Percentiles rank a stretch among this genome's conserved stretches.
Evolutionary conservation across 2,113 vertebrate species (phyloP).

Genomic region (Corythaeola cristata): DNA sequence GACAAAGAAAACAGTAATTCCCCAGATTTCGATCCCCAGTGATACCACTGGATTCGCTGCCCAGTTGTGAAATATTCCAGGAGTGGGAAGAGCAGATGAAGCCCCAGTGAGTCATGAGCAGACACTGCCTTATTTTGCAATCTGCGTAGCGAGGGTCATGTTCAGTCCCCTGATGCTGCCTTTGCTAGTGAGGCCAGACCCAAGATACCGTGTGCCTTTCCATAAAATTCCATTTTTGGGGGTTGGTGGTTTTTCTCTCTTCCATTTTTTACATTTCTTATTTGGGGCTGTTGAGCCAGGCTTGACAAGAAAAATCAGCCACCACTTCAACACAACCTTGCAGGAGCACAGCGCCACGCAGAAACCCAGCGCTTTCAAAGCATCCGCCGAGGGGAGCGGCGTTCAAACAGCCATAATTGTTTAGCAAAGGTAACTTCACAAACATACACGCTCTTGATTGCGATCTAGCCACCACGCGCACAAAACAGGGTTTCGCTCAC

Average conservation of each 20-base stretch:
- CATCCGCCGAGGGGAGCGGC: not conserved
- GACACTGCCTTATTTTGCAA: slow-evolving; percentile 30
- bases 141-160: not conserved
- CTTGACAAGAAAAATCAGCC: not conserved
- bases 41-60: slow-evolving; percentile 1
- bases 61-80: not conserved
- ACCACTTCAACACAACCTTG: not conserved
- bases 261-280: not conserved
- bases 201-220: not conserved
- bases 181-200: not conserved
- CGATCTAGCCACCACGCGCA: not conserved
- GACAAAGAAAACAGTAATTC: slow-evolving; percentile 42
- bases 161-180: not conserved
- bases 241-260: not conserved
- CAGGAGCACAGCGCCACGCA: accelerated
- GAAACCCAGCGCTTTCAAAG: not conserved
- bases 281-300: not conserved
- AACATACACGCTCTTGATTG: not conserved
- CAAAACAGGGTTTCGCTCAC: not conserved
- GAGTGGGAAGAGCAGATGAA: slow-evolving; percentile 31
- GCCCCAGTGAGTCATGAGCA: slow-evolving; percentile 2
- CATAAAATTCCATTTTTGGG: not conserved
- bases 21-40: not conserved
- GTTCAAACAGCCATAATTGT: not conserved
- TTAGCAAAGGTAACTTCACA: not conserved